A percentile compares a stretch with the other conserved stretches of the same genome.
phyloP scores from a whole-genome alignment of 1,140 invertebrate species.

The Papilio aristodemus region DNA sequence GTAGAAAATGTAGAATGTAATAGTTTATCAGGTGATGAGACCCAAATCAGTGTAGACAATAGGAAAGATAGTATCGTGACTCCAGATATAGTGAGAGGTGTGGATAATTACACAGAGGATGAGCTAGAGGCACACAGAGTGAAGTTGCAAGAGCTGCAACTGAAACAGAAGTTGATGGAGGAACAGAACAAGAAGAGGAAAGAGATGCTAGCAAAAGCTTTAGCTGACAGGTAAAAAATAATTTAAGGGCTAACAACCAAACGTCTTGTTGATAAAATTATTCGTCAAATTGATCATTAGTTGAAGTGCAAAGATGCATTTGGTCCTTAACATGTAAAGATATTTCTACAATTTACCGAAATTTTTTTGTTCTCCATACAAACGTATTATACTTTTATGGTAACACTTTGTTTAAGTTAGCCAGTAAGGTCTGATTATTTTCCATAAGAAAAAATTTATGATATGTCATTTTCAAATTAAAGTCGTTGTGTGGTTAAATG shows the following conservation, averaged over 20 bases:
- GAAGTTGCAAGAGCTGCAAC: constrained; percentile 84
- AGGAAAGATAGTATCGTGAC: constrained; percentile 49
- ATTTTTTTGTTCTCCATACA: too few species aligned
- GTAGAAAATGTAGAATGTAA: constrained; percentile 30
- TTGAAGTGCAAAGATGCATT: too few species aligned
- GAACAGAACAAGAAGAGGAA: constrained; percentile 89
- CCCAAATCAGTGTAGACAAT: constrained; percentile 37
- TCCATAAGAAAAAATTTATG: too few species aligned
- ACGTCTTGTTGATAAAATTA: not conserved
- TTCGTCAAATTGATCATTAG: not conserved
- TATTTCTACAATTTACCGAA: too few species aligned
- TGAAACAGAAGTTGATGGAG: constrained; percentile 87
- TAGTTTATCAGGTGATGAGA: constrained; percentile 3
- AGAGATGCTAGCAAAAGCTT: constrained; percentile 85
- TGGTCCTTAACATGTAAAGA: too few species aligned
- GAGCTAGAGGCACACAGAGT: constrained; percentile 61
- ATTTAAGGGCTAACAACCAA: not conserved
- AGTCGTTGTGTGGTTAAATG: too few species aligned
- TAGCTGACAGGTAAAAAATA: constrained; percentile 83
- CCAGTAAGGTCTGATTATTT: too few species aligned
- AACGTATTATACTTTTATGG: too few species aligned
- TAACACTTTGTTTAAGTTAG: too few species aligned
- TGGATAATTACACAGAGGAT: constrained; percentile 68
- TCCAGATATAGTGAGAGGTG: constrained; percentile 63
- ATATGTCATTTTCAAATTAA: too few species aligned